A percentile compares a stretch with the other conserved stretches of the same genome.
phyloP scores from a whole-genome alignment of 2,113 vertebrate genomes.

The Protomyctophum bolini region DNA sequence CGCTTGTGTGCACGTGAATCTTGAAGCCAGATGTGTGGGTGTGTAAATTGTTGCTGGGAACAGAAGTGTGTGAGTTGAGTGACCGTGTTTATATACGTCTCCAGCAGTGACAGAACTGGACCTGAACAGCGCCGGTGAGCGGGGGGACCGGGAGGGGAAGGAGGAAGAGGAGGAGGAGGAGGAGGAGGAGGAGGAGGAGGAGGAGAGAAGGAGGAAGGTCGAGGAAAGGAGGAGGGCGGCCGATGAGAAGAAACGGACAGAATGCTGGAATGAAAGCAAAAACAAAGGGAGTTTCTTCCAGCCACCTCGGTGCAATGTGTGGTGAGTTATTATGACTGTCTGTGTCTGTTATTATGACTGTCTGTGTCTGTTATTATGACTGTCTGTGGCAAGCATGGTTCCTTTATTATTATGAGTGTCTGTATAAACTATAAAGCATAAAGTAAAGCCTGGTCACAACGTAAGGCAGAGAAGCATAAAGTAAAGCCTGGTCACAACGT shows the following conservation, averaged over 20 bases:
- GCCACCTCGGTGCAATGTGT: constrained; percentile 77
- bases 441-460: no score
- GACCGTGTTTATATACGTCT: constrained; percentile 13
- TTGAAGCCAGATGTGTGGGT: constrained; percentile 46
- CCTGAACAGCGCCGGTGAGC: constrained; percentile 61
- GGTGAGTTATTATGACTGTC: constrained; percentile 68
- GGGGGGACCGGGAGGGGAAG: constrained; percentile 57
- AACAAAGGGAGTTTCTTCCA: constrained; percentile 59
- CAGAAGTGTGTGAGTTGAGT: constrained; percentile 17
- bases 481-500: no score
- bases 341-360: constrained; percentile 11
- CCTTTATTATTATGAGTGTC: no score
- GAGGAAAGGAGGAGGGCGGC: constrained; percentile 50
- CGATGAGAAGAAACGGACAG: constrained; percentile 55
- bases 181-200: constrained; percentile 46
- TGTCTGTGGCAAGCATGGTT: no score
- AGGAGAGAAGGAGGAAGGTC: constrained; percentile 44
- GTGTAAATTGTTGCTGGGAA: constrained; percentile 37
- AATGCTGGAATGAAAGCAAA: constrained; percentile 65
- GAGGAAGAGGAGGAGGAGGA: constrained; percentile 41
- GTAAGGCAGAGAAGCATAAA: no score
- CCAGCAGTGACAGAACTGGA: constrained; percentile 72
- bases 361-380: constrained; percentile 6
- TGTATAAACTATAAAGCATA: no score
- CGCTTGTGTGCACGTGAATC: constrained; percentile 23